Conservation (phyloP, 2,888 invertebrate species). For the Phaedon cochleariae region DNA sequence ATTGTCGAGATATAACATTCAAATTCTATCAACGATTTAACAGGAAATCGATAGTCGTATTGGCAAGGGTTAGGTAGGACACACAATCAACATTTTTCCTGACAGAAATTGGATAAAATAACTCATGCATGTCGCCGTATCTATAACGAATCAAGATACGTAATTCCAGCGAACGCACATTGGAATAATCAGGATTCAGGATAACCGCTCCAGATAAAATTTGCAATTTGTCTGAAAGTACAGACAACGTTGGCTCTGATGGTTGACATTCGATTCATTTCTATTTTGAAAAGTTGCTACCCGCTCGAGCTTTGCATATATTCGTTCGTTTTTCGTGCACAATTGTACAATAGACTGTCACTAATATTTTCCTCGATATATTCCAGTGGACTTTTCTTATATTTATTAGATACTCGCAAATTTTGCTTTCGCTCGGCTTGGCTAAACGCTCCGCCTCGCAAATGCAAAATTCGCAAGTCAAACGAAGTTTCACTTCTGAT, state of each 20-base stretch:
- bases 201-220: not conserved
- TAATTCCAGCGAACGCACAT: not conserved
- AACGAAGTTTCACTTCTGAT: too few species aligned
- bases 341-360: too few species aligned
- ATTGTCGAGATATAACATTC: not conserved
- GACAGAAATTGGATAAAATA: not conserved
- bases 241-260: not conserved
- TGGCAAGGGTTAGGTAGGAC: not conserved
- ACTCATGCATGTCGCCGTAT: not conserved
- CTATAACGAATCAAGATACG: not conserved
- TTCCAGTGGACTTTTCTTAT: too few species aligned
- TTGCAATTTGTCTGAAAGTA: not conserved
- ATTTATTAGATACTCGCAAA: too few species aligned
- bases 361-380: too few species aligned
- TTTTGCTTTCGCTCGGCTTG: too few species aligned
- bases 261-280: not conserved
- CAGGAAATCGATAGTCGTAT: not conserved
- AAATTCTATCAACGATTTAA: not conserved
- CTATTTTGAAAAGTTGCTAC: not conserved
- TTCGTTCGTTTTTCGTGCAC: not conserved
- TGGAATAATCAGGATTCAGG: not conserved
- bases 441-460: too few species aligned
- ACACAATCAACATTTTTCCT: not conserved
- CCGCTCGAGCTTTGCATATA: not conserved
- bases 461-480: too few species aligned